Evolutionary conservation across 1,140 invertebrate species (phyloP), one percentile per base, ranked within the genome.

Genomic region (Papilio aristodemus): DNA sequence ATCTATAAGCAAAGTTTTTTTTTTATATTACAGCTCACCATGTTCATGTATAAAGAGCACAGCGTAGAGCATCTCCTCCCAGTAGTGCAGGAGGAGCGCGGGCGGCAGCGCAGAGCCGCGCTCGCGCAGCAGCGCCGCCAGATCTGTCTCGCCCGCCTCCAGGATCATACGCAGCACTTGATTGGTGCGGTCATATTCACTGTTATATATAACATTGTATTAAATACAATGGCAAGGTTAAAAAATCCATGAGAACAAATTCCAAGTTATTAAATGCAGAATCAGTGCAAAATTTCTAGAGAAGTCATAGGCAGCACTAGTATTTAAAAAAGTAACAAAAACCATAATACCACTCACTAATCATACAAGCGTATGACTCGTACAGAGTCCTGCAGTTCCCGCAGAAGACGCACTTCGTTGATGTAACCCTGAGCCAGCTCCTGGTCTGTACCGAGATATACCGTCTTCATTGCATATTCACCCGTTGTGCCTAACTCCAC

Each of bases 141-240:
- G 93, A 92, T 99, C 98, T 13, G 94, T 95, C 73, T 98, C 97
- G 0, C 98, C 98, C 81, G 95, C 95, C 91, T 99, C 98, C 95
- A 99, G 95, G 3, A 99, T 95, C 66, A 99, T 94, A 71, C 95
- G 95, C 5, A 99, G 92, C 78, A 93, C 93, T n/a, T 93, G 93
- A 68, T 93, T 92, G 37, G 92, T 89, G 17, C 93, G 86, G 72
- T 94, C 86, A 75, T 95, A 94, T 43, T 92, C 89, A 71, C 90
- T 92, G 72, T 5, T 11, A 54, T 10, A 54, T 11, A 17, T 22
- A 6, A 22, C 19, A n/a, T 13, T 25, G 22, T 4, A 50, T 25
- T 54, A 46, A 46, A 19, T 46, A 46, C 2, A 19, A 39, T 13
- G 27, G 27, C 6, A 32, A 32, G 2, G 6, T 32, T 32, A 32